Conservation (phyloP, 2,797 vertebrate species). For the Yasuhikotakia modesta region DNA sequence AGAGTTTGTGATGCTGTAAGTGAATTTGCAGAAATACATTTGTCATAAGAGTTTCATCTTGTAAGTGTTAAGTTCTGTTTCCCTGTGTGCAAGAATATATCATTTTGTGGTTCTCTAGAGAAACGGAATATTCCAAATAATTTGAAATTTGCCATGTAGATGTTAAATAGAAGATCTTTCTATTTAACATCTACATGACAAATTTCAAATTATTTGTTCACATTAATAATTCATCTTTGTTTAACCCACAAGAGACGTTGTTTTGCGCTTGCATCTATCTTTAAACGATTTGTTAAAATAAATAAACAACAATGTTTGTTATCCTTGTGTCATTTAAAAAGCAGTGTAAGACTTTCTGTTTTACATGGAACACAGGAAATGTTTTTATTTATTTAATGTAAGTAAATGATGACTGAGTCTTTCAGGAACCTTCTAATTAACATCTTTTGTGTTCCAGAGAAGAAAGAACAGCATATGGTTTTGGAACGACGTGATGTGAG, state of each 20-base stretch:
- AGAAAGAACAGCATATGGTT: background rate
- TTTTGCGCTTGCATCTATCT: background rate
- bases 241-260: background rate
- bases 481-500: background rate
- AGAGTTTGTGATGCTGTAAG: background rate
- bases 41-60: too few species aligned
- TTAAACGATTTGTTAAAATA: background rate
- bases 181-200: background rate
- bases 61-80: background rate
- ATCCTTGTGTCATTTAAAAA: too few species aligned
- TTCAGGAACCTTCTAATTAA: too few species aligned
- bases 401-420: too few species aligned
- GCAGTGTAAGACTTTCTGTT: too few species aligned
- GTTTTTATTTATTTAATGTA: too few species aligned
- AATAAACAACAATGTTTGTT: too few species aligned
- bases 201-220: background rate
- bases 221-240: background rate
- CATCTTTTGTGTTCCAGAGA: too few species aligned
- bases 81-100: background rate
- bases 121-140: background rate
- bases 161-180: too few species aligned
- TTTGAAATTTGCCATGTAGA: background rate
- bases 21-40: conserved; percentile 16
- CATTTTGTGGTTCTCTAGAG: background rate
- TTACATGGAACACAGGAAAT: too few species aligned